These are phyloP conservation scores for Sylvietta virens DNA, from an alignment of 2,113 vertebrate genomes.

Conservation along the genomic window DNA sequence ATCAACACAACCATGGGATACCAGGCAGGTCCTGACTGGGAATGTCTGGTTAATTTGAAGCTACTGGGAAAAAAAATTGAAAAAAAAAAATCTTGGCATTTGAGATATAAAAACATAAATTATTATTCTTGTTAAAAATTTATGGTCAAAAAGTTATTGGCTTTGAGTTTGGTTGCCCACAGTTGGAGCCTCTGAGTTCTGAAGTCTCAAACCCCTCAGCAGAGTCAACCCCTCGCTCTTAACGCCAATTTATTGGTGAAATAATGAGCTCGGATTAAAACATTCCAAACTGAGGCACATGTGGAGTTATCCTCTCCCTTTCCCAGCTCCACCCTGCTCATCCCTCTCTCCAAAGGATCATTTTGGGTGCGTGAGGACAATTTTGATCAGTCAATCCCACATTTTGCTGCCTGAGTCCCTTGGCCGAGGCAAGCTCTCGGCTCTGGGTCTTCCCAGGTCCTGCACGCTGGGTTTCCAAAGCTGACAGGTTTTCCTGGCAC, in stretches of 20 bases:
- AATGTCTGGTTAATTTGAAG: background rate
- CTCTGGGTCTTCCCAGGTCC: background rate
- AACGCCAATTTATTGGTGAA: background rate
- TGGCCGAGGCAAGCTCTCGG: background rate
- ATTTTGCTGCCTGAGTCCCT: background rate
- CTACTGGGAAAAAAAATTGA: background rate
- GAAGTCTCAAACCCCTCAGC: background rate
- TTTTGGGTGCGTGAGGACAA: background rate
- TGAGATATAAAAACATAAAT: background rate
- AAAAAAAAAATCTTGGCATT: background rate
- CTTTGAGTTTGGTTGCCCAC: background rate
- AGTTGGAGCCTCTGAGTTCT: background rate
- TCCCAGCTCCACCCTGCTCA: background rate
- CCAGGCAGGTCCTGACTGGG: background rate
- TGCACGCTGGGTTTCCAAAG: background rate
- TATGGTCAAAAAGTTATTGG: background rate
- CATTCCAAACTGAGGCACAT: background rate
- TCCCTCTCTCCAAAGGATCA: background rate
- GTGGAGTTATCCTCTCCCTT: background rate
- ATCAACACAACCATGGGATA: background rate
- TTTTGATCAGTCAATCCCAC: accelerated
- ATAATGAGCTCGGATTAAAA: background rate
- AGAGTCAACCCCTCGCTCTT: background rate
- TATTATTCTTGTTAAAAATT: background rate
- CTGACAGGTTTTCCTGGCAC: background rate